phyloP scores from a whole-genome alignment of 1,140 invertebrate species.

The Ostrea edulis region DNA sequence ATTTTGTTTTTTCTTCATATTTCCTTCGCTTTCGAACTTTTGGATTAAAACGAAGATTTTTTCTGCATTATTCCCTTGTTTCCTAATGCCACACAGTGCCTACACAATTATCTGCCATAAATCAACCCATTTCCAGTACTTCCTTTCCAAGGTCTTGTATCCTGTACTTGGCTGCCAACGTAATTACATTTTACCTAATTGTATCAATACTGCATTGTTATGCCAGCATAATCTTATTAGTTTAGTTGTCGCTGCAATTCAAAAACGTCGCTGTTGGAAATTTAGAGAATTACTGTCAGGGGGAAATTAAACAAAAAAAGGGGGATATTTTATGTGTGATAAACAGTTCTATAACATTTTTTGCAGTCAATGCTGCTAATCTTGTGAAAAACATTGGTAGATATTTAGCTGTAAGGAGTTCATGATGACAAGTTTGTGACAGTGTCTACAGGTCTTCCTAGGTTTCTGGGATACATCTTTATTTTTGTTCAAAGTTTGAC shows the following conservation, averaged over 20 bases:
- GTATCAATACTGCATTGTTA: constrained; percentile 15
- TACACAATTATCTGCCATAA: constrained; percentile 21
- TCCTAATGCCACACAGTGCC: constrained; percentile 15
- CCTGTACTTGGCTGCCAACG: neutral
- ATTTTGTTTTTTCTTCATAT: neutral
- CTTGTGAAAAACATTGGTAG: neutral
- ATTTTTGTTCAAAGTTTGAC: neutral
- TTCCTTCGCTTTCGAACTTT: neutral
- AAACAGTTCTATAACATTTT: neutral
- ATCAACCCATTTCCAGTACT: constrained; percentile 21
- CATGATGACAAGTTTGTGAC: no score
- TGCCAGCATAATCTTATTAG: constrained; percentile 4
- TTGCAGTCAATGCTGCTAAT: neutral
- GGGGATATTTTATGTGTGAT: neutral
- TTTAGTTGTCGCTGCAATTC: constrained; percentile 17
- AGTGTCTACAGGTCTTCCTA: no score
- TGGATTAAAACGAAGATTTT: neutral
- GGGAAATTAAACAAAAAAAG: neutral
- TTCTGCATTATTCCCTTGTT: neutral
- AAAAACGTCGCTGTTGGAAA: neutral
- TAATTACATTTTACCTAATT: constrained; percentile 24
- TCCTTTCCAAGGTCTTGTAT: constrained; percentile 20
- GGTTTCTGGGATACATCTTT: neutral
- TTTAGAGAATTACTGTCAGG: neutral
- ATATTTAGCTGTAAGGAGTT: neutral